Base-by-base conservation (phyloP, 2,797 vertebrate species). In the Microcaecilia unicolor region DNA sequence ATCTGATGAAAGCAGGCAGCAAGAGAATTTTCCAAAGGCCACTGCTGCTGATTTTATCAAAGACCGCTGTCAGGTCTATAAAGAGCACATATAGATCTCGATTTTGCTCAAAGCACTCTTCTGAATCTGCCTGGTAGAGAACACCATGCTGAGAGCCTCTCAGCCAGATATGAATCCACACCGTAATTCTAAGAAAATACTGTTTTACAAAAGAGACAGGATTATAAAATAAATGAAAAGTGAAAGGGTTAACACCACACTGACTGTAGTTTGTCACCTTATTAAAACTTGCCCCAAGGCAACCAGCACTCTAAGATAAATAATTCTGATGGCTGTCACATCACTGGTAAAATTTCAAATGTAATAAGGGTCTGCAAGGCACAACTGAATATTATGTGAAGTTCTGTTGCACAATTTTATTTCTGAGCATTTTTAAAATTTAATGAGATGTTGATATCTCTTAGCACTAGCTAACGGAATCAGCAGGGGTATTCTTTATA, bases 211-310 rank as follows among this genome's bases (percentile, higher is more conserved):
- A 31, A 57, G 44, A 51, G 67, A 69, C 55, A 61, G 58, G 44
- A 52, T 4, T 43, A 30, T 31, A 47, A 78, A 72, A 75, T 30
- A 69, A 53, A 53, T 42, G 16, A 58, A 37, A 70, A 50, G 14
- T 56, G 18, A 64, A 72, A 63, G 41, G 43, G 44, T 58, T 78
- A 76, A 70, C 34, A 53, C 28, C 18, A 34, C 29, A 70, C 15
- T 38, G 36, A 64, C 36, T 55, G 55, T 58, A 52, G 50, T 45
- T 61, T 71, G 32, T 71, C 67, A 74, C 58, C 53, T 79, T 76
- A 73, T 70, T 74, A 72, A 78, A 84, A 79, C 37, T 60, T 76
- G 51, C 62, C 56, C 69, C 55, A 20, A 61, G 70, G 60, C 39
- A 41, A 34, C 18, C 9, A 34, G 37, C 33, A 39, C 40, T 58